These are phyloP conservation scores for Marisa cornuarietis DNA, from an alignment of 1,140 invertebrate species.

Conservation along the genomic window DNA sequence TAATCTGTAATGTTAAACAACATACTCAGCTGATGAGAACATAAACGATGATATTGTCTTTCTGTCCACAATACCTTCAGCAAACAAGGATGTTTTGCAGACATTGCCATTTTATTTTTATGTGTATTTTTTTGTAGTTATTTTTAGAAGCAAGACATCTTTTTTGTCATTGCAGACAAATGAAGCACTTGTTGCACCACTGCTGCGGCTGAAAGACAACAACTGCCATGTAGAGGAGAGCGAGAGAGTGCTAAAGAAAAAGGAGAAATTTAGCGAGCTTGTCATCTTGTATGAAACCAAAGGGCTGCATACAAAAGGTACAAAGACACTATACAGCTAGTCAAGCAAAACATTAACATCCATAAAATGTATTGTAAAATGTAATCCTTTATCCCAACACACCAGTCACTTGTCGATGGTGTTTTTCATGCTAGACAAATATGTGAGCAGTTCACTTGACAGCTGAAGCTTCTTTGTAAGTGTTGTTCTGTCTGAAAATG, in stretches of 20 bases:
- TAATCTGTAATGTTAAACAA: conserved; percentile 1
- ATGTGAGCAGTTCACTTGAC: no score
- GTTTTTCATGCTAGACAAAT: no score
- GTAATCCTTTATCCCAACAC: no score
- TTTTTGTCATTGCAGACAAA: conserved; percentile 78
- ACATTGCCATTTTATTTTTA: no score
- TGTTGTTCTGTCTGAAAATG: no score
- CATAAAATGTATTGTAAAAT: no score
- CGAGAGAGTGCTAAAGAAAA: conserved; percentile 85
- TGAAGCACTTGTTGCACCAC: conserved; percentile 88
- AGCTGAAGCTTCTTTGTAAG: no score
- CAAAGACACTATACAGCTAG: background rate
- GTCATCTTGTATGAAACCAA: conserved; percentile 96
- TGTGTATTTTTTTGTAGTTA: no score
- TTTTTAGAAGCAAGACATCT: no score
- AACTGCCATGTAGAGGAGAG: conserved; percentile 94
- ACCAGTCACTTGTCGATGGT: no score
- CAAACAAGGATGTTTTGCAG: no score
- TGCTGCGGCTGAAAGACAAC: conserved; percentile 86
- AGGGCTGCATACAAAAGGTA: conserved; percentile 84
- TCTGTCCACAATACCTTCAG: background rate
- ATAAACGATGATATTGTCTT: background rate
- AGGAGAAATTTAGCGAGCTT: conserved; percentile 90
- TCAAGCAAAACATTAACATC: no score
- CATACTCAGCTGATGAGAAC: background rate